Evolutionary conservation across 2,888 invertebrate species (phyloP), one percentile per base, ranked within the genome.

Genomic region (Yponomeuta malinellus): DNA sequence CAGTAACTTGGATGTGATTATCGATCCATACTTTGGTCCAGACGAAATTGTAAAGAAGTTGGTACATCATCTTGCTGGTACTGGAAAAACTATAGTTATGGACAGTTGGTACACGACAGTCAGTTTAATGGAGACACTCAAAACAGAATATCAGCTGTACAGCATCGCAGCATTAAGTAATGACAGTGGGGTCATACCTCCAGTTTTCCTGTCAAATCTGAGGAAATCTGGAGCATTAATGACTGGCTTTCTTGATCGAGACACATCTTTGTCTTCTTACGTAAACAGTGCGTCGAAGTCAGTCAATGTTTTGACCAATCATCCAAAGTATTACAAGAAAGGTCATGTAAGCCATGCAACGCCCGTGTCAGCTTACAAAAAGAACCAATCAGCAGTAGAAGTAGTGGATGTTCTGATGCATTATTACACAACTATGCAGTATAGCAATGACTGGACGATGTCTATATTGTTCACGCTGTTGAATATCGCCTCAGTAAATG

Each of bases 351-450:
- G 79, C 48, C 78, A 81, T 9, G 81, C 79, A 10, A 84, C 87
- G 52, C 85, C 84, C 6, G 85, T 87, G 5, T 83, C 87, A 4
- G 75, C 81, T 48, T 92, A 91, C 74, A 89, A 88, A 74, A 90
- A 84, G 74, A 81, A 87, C 73, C 84, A 87, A 59, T 84, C 87
- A 2, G 81, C 86, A 0, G 88, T 90, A 2, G 85, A 88, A 81
- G 87, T 91, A 10, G 73, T 88, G 10, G 88, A 89, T 77, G 89
- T 92, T 10, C 75, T 92, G 10, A 89, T 90, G 85, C 84, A 89
- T 78, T 89, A 89, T 76, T 92, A 92, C 72, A 90, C 90, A 0
- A 88, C 90, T 6, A 83, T 88, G 83, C 88, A 90, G 72, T 81
- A 86, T 72, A 86, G 87, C n/a, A 90, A 90, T 73, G 83, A 88